Evolutionary conservation across 2,797 vertebrate genomes (phyloP).

Genomic region (Muscicapa striata): DNA sequence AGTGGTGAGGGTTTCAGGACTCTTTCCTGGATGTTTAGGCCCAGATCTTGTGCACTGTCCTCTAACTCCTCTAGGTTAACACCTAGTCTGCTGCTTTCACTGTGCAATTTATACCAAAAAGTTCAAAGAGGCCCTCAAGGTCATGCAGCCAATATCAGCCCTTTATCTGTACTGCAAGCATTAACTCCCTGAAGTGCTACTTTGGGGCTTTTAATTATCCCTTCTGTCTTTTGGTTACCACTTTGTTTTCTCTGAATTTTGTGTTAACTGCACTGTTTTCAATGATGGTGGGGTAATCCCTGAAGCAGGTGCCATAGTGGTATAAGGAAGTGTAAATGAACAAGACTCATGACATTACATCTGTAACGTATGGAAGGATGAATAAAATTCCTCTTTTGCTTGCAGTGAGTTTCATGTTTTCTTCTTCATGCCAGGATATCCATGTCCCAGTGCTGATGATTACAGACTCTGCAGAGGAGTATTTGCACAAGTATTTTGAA

Average conservation of each 20-base stretch:
- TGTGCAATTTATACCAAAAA: neutral
- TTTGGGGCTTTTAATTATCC: neutral
- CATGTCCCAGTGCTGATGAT: neutral
- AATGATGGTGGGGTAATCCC: rapidly evolving
- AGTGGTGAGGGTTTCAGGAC: neutral
- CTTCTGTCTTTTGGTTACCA: rapidly evolving
- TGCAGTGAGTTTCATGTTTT: rapidly evolving
- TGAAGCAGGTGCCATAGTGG: rapidly evolving
- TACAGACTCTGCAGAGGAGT: neutral
- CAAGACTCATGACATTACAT: neutral
- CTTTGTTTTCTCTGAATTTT: neutral
- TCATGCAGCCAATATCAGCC: neutral
- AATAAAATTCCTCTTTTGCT: neutral
- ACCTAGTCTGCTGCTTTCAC: neutral
- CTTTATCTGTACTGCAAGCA: no score
- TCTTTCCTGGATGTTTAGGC: neutral
- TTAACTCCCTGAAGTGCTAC: neutral
- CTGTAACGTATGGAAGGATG: neutral
- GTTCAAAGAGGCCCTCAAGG: neutral
- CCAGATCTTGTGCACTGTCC: neutral
- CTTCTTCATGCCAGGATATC: rapidly evolving
- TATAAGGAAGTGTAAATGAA: neutral
- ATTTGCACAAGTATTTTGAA: neutral
- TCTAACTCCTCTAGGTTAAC: rapidly evolving
- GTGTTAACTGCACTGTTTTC: neutral